phyloP scores from a whole-genome alignment of 2,113 vertebrate species.

The Neodontobutis hainanensis region DNA sequence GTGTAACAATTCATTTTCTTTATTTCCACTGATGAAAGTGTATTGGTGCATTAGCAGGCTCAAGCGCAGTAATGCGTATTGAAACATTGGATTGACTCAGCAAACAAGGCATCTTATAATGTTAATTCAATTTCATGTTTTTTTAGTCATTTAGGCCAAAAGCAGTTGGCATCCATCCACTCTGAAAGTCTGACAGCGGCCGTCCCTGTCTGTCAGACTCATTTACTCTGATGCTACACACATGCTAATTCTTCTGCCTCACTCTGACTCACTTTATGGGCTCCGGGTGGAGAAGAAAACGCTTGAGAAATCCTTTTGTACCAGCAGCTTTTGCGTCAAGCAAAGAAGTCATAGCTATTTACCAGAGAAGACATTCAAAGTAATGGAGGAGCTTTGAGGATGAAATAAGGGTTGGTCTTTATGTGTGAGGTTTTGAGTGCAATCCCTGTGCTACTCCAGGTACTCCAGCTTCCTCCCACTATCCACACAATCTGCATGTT shows the following conservation, averaged over 20 bases:
- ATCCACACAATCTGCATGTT: too few species aligned
- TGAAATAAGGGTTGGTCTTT: too few species aligned
- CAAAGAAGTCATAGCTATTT: background rate
- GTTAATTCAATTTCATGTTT: conserved; percentile 48
- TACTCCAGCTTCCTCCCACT: too few species aligned
- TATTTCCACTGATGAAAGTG: background rate
- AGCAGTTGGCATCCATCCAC: conserved; percentile 38
- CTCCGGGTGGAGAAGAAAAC: background rate
- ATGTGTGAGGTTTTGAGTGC: too few species aligned
- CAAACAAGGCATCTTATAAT: conserved; percentile 35
- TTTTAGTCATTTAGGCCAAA: conserved; percentile 24
- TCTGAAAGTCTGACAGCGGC: conserved; percentile 26
- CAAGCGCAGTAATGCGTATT: conserved; percentile 20
- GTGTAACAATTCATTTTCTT: background rate
- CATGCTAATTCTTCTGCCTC: conserved; percentile 12
- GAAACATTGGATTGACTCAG: conserved; percentile 18
- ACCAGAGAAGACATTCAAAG: too few species aligned
- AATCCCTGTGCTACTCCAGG: too few species aligned
- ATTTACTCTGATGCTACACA: conserved; percentile 35
- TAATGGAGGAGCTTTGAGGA: too few species aligned
- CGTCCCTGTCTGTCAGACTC: conserved; percentile 38
- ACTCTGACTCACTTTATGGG: background rate
- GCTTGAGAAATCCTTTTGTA: background rate
- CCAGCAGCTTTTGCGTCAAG: background rate
- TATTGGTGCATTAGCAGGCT: conserved; percentile 1